Conservation (phyloP, 2,888 invertebrate species). For the Scotopteryx bipunctaria region DNA sequence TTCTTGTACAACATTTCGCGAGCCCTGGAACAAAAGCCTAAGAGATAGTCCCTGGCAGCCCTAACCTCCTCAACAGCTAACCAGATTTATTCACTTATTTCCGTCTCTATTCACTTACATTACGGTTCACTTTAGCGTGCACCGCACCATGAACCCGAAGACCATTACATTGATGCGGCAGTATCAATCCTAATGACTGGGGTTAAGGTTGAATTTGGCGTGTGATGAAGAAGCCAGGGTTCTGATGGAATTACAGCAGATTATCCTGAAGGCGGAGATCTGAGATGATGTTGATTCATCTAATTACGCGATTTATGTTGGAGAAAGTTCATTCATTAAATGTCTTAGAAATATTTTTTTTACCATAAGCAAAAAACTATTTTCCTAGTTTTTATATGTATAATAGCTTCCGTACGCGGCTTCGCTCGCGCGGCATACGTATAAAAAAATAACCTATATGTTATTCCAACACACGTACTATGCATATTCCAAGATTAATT, state of each 20-base stretch:
- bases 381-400: too few relatives aligned
- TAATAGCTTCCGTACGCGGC: too few relatives aligned
- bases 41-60: conserved; percentile 59
- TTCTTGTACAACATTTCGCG: too few relatives aligned
- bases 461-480: too few relatives aligned
- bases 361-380: too few relatives aligned
- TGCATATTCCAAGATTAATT: too few relatives aligned
- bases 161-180: neutral
- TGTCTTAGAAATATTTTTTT: too few relatives aligned
- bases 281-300: conserved; percentile 48
- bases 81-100: conserved; percentile 22
- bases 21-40: conserved; percentile 33
- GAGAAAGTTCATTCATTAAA: neutral
- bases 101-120: conserved; percentile 20
- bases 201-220: conserved; percentile 37
- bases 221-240: conserved; percentile 2
- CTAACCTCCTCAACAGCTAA: conserved; percentile 33
- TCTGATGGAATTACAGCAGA: conserved; percentile 55
- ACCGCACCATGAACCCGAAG: neutral
- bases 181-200: neutral
- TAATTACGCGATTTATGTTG: conserved; percentile 52
- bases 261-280: conserved; percentile 40
- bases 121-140: conserved; percentile 15
- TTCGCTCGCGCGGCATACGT: too few relatives aligned
- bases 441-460: too few relatives aligned